Evolutionary conservation across 2,797 vertebrate species (phyloP).

Genomic region (Calcarius lapponicus): DNA sequence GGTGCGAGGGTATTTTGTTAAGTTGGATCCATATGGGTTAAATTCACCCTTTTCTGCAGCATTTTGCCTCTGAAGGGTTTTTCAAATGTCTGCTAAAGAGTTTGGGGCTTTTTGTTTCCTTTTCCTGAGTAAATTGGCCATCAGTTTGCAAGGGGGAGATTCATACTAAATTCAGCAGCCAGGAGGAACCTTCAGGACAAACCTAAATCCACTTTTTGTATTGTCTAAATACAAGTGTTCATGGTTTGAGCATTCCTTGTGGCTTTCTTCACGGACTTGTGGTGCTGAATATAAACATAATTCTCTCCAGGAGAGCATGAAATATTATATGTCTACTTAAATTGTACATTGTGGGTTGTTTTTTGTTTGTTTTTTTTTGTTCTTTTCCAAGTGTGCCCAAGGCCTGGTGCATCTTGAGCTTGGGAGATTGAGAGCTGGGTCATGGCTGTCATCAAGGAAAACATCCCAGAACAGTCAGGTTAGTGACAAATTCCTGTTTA

Average conservation of each 20-base stretch:
- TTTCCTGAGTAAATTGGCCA: not conserved
- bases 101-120: not conserved
- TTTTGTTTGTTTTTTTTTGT: too few species aligned
- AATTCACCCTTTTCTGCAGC: not conserved
- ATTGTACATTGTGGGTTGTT: not conserved
- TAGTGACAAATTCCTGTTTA: slow-evolving; percentile 18
- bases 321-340: not conserved
- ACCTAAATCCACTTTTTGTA: not conserved
- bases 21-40: not conserved
- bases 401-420: slow-evolving; percentile 90
- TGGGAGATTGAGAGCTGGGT: slow-evolving; percentile 88
- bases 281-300: not conserved
- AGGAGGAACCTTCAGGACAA: not conserved
- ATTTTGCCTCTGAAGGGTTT: not conserved
- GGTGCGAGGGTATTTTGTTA: not conserved
- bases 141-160: not conserved
- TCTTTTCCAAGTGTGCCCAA: slow-evolving; percentile 84
- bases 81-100: not conserved
- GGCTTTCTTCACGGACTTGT: slow-evolving; percentile 29
- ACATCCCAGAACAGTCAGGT: slow-evolving; percentile 87
- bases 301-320: slow-evolving; percentile 21
- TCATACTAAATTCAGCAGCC: not conserved
- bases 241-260: not conserved
- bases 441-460: slow-evolving; percentile 86
- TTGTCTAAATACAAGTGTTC: not conserved